These are phyloP conservation scores for Coenonympha glycerion DNA, from an alignment of 2,888 invertebrate genomes.

Conservation along the genomic window DNA sequence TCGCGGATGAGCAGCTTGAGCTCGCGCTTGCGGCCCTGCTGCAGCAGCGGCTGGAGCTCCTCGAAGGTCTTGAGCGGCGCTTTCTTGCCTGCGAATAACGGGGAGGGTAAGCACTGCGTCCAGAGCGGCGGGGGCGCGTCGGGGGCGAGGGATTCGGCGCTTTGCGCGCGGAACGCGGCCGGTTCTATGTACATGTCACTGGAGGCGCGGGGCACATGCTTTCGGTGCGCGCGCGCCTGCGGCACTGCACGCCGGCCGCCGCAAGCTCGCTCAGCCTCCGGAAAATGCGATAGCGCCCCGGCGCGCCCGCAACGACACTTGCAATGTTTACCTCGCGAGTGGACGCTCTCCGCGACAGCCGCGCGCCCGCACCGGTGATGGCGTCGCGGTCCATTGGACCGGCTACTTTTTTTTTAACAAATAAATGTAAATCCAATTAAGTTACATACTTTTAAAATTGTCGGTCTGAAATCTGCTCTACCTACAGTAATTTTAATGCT, in stretches of 20 bases:
- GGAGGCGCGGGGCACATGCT: conserved; percentile 71
- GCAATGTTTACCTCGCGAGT: conserved; percentile 58
- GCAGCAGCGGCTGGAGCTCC: conserved; percentile 83
- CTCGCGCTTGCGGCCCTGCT: conserved; percentile 83
- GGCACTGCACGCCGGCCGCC: conserved; percentile 58
- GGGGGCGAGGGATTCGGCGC: conserved; percentile 67
- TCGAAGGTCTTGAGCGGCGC: conserved; percentile 85
- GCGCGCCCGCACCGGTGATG: too few species aligned
- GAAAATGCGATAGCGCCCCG: conserved; percentile 67
- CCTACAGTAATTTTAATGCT: too few species aligned
- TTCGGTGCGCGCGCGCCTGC: conserved; percentile 72
- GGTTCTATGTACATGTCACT: conserved; percentile 73
- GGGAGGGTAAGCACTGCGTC: conserved; percentile 75
- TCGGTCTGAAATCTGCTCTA: too few species aligned
- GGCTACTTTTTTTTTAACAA: neutral
- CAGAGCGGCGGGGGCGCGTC: conserved; percentile 51
- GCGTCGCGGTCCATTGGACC: conserved; percentile 44
- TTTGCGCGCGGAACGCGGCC: conserved; percentile 72
- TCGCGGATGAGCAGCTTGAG: conserved; percentile 87
- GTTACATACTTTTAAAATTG: neutral
- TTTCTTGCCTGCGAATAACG: conserved; percentile 83
- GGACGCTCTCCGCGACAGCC: conserved; percentile 51
- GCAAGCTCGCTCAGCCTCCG: conserved; percentile 60
- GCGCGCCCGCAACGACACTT: conserved; percentile 62
- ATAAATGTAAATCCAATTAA: neutral